These are phyloP conservation scores for Cyphomyrus discorhynchus DNA, from an alignment of 2,113 vertebrate genomes.

Conservation along the genomic window DNA sequence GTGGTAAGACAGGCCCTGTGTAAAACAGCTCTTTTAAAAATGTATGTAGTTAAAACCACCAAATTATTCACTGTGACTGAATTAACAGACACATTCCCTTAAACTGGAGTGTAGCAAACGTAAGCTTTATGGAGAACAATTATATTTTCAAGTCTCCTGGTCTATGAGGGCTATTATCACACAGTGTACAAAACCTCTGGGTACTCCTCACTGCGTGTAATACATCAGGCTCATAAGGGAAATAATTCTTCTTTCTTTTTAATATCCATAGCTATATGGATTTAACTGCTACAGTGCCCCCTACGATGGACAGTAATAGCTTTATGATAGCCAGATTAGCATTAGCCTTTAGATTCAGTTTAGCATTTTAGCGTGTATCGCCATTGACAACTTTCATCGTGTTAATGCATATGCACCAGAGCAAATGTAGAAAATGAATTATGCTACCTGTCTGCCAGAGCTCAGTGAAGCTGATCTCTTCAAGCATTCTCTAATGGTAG, in stretches of 20 bases:
- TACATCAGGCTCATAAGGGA: neutral
- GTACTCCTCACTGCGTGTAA: neutral
- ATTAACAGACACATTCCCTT: neutral
- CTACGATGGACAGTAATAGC: neutral
- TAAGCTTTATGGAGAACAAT: neutral
- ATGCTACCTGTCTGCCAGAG: neutral
- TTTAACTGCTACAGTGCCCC: neutral
- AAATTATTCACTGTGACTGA: neutral
- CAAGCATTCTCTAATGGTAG: neutral
- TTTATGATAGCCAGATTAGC: neutral
- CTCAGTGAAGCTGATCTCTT: neutral
- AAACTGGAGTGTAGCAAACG: neutral
- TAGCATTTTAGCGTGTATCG: neutral
- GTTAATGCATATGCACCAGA: neutral
- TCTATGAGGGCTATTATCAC: neutral
- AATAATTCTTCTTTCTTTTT: neutral
- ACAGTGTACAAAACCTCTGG: neutral
- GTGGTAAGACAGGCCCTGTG: neutral
- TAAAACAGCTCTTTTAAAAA: neutral
- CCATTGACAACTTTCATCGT: neutral
- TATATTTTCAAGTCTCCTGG: neutral
- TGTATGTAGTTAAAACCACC: neutral
- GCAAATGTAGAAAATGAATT: neutral
- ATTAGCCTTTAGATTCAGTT: neutral
- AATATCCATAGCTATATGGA: neutral